phyloP scores from a whole-genome alignment of 2,888 invertebrate genomes.

The Conistra vaccinii region DNA sequence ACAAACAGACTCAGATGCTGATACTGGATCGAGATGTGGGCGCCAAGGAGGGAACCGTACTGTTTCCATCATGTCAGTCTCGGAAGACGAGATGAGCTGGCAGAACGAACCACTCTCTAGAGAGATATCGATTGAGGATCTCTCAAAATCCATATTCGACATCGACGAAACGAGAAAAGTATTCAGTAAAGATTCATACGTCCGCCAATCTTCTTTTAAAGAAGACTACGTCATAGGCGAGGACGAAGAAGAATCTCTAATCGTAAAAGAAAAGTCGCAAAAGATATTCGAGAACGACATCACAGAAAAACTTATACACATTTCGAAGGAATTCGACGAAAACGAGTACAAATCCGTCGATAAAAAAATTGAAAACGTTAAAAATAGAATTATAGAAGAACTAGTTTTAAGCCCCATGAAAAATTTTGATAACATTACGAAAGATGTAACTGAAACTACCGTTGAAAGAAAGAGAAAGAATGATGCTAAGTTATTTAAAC shows the following conservation, averaged over 20 bases:
- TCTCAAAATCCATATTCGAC: conserved; percentile 89
- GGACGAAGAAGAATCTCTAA: conserved; percentile 85
- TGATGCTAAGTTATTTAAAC: conserved; percentile 77
- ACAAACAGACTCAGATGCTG: conserved; percentile 88
- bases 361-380: conserved; percentile 82
- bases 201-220: conserved; percentile 87
- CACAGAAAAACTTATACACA: conserved; percentile 86
- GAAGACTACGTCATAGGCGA: conserved; percentile 85
- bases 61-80: conserved; percentile 92
- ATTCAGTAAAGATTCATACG: conserved; percentile 87
- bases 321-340: conserved; percentile 85
- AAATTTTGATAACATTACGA: conserved; percentile 83
- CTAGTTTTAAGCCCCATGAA: conserved; percentile 82
- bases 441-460: conserved; percentile 82
- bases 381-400: conserved; percentile 86
- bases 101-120: conserved; percentile 90
- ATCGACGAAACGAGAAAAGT: conserved; percentile 89
- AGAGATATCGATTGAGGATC: conserved; percentile 91
- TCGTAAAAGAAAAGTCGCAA: conserved; percentile 84
- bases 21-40: conserved; percentile 78
- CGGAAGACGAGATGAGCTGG: conserved; percentile 92
- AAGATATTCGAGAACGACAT: conserved; percentile 88
- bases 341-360: conserved; percentile 80
- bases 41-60: conserved; percentile 86
- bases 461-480: conserved; percentile 82